These are phyloP conservation scores for Tetramorium bicarinatum DNA, from an alignment of 2,888 invertebrate genomes.

Conservation along the genomic window DNA sequence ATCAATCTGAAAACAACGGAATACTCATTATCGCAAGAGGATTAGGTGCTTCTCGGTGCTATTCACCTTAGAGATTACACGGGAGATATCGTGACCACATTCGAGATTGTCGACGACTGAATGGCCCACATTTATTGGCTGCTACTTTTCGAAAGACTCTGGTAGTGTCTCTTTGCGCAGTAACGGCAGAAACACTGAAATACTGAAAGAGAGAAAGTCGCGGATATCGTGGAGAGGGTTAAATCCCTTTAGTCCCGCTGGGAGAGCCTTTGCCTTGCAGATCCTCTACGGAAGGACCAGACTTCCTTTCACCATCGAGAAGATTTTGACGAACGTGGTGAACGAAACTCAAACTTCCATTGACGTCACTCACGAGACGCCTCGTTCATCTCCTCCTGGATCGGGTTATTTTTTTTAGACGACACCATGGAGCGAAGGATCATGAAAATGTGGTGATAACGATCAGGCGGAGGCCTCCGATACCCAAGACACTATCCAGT, in stretches of 20 bases:
- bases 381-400: slow-evolving; percentile 53
- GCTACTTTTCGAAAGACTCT: slow-evolving; percentile 81
- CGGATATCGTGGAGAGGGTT: not conserved
- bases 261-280: slow-evolving; percentile 32
- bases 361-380: slow-evolving; percentile 61
- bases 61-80: not conserved
- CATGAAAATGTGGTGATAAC: slow-evolving; percentile 85
- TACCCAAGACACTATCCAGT: slow-evolving; percentile 84
- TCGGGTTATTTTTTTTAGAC: slow-evolving; percentile 64
- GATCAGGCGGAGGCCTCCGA: slow-evolving; percentile 79
- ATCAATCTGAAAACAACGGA: not conserved
- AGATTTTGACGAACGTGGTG: slow-evolving; percentile 46
- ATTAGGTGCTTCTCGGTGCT: not conserved
- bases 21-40: not conserved
- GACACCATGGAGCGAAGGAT: slow-evolving; percentile 83
- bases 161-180: slow-evolving; percentile 15
- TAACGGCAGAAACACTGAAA: not conserved
- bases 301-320: not conserved
- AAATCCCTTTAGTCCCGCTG: not conserved
- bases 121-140: slow-evolving; percentile 83
- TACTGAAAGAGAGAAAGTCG: not conserved
- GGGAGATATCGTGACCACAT: not conserved
- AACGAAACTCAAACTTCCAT: slow-evolving; percentile 40
- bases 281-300: slow-evolving; percentile 12
- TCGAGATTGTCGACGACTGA: slow-evolving; percentile 54